Percentiles rank a stretch among this genome's conserved stretches.
These are phyloP conservation scores for Coendou prehensilis DNA, from an alignment of 2,797 vertebrate genomes.

Conservation along the genomic window DNA sequence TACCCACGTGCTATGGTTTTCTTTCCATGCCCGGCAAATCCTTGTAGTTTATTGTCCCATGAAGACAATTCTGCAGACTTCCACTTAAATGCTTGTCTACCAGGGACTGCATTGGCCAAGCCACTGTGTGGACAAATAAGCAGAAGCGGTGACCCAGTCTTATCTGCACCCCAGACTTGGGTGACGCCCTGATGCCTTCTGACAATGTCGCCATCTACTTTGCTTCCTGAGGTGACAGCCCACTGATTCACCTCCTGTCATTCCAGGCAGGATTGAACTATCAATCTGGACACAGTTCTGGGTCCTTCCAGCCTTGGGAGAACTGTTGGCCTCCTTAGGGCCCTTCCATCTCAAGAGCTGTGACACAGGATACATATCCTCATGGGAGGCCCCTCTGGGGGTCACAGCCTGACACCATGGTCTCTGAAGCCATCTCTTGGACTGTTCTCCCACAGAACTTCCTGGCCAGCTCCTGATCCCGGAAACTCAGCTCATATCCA, in stretches of 20 bases:
- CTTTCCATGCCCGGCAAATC: neutral
- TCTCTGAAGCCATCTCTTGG: neutral
- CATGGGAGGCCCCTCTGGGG: neutral
- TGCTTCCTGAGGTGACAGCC: neutral
- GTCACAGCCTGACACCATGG: neutral
- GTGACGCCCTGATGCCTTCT: rapidly evolving
- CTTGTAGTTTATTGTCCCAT: neutral
- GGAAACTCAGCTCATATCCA: neutral
- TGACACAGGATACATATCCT: neutral
- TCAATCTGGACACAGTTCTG: neutral
- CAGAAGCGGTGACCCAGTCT: too few species aligned
- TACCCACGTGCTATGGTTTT: rapidly evolving
- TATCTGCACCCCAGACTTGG: rapidly evolving
- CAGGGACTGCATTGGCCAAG: too few species aligned
- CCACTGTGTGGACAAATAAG: rapidly evolving
- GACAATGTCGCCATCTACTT: rapidly evolving
- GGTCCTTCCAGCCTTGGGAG: neutral
- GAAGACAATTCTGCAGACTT: neutral
- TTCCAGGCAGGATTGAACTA: neutral
- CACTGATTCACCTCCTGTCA: neutral
- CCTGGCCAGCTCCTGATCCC: neutral
- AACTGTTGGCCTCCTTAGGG: neutral
- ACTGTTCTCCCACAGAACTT: neutral
- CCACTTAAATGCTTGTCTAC: neutral
- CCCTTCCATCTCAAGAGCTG: rapidly evolving